Percentiles rank a stretch among this genome's conserved stretches.
These are phyloP conservation scores for Propsilocerus akamusi DNA, from an alignment of 1,140 invertebrate species.

Conservation along the genomic window DNA sequence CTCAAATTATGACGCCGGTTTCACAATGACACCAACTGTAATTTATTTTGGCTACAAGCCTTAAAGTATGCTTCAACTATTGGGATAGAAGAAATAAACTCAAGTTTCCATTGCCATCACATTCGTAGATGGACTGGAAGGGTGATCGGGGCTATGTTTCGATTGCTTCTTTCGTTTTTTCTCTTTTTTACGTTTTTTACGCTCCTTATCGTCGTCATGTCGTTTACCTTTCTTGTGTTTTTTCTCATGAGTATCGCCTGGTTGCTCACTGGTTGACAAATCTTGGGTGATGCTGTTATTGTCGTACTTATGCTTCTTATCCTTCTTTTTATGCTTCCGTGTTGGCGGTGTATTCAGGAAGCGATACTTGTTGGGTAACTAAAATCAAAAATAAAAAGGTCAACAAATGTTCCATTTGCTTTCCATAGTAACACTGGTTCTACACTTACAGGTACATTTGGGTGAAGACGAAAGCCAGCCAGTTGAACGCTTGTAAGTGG, in stretches of 20 bases:
- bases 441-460: conserved; percentile 61
- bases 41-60: no score
- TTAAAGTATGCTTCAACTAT: no score
- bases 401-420: not conserved
- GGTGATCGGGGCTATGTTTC: conserved; percentile 68
- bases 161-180: conserved; percentile 90
- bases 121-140: no score
- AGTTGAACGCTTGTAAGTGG: conserved; percentile 75
- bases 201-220: conserved; percentile 84
- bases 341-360: conserved; percentile 79
- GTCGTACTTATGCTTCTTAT: conserved; percentile 90
- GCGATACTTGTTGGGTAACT: conserved; percentile 90
- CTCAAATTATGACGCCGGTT: no score
- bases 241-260: conserved; percentile 76
- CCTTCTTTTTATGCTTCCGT: conserved; percentile 85
- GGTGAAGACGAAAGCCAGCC: conserved; percentile 86
- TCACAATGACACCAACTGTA: no score
- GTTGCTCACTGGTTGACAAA: conserved; percentile 33
- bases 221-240: conserved; percentile 91
- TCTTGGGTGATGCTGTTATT: conserved; percentile 56
- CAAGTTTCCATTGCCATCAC: no score
- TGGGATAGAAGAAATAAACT: no score
- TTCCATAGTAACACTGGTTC: not conserved
- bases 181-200: conserved; percentile 88
- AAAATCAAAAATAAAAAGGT: conserved; percentile 17